A percentile compares a stretch with the other conserved stretches of the same genome.
Evolutionary conservation across 2,797 vertebrate species (phyloP).

Genomic region (Cryptoprocta ferox): DNA sequence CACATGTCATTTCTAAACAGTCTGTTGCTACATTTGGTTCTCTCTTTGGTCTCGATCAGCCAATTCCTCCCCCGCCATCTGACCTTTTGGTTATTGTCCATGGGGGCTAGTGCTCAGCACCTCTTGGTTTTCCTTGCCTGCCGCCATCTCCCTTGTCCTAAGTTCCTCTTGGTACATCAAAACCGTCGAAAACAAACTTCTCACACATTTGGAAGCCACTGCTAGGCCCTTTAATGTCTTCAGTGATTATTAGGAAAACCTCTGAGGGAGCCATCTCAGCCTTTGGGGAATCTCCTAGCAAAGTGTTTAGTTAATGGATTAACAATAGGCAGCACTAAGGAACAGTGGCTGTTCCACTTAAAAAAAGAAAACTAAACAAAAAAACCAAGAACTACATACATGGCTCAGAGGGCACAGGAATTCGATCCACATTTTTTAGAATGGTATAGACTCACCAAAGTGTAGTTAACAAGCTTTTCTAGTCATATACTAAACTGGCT

Average conservation of each 20-base stretch:
- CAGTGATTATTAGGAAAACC: not conserved
- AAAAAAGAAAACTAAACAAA: not conserved
- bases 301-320: conserved; percentile 20
- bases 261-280: not conserved
- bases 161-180: conserved; percentile 1
- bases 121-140: not conserved
- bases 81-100: not conserved
- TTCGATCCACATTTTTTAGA: not conserved
- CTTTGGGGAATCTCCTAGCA: not conserved
- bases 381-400: conserved; percentile 18
- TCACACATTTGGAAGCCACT: not conserved
- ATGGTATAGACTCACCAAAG: not conserved
- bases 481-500: conserved; percentile 65
- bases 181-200: conserved; percentile 35
- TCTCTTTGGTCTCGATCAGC: not conserved
- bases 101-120: not conserved
- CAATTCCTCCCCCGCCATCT: not conserved
- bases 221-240: not conserved
- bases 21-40: not conserved
- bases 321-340: conserved; percentile 20
- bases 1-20: not conserved
- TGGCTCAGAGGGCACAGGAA: conserved; percentile 26
- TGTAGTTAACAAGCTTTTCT: conserved; percentile 28
- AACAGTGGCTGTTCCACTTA: not conserved
- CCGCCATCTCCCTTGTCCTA: not conserved